Base-by-base conservation (phyloP, 2,797 vertebrate genomes). In the Cygnus olor region DNA sequence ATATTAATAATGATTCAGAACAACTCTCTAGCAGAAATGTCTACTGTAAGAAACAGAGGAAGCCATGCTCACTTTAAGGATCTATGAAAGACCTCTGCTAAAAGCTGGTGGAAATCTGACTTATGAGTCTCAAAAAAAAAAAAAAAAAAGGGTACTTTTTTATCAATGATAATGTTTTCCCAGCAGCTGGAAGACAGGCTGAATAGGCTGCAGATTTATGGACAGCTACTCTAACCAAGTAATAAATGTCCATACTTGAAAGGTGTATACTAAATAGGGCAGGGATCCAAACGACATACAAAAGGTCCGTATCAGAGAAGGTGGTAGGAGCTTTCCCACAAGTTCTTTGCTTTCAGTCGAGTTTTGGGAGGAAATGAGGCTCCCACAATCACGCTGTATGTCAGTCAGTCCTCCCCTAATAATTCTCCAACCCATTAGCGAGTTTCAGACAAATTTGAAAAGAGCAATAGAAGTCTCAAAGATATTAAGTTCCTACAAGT, bases 391-490 rank as follows among this genome's bases (percentile, higher is more conserved):
- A 71, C n/a, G 13, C 25, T 79, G 63, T 66, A 80, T 81, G 80
- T 92, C 92, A 85, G 80, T 74, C 83, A 79, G 71, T 92, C 92
- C 49, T 70, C 47, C 57, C 63, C 63, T 66, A 69, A 49, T 90
- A 88, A 82, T 63, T 88, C 68, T 78, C 66, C 71, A 90, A 28
- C 27, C 53, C 71, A 82, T 92, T 85, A 94, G 68, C 1, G 2
- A 66, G 45, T 85, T 92, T 58, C 84, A 85, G 84, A 40, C 71
- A 79, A 85, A 92, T 82, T 40, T 58, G 66, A 70, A 71, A 88
- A 63, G 83, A 82, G 90, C 47, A 44, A 63, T 49, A 79, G 76
- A 85, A 85, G 47, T 90, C 94, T 92, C 89, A 79, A 85, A 85
- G 89, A 85, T 76, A 89, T 63, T 91, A 89, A 86, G 64, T 90